Base-by-base conservation (phyloP, 2,888 invertebrate species). In the Apoderus coryli region DNA sequence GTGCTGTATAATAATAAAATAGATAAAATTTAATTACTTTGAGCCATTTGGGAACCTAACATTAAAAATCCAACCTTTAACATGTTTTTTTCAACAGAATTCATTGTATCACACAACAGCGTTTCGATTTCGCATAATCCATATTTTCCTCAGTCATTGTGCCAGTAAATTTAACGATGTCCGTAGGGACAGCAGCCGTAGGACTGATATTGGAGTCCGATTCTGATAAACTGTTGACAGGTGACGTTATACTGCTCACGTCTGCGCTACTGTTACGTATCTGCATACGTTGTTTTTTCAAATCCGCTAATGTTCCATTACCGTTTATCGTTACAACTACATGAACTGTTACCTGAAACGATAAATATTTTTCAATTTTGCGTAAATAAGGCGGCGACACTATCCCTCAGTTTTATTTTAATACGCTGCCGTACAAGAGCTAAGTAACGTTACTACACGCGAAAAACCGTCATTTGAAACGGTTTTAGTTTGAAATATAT, bases 261-360 rank as follows among this genome's bases (percentile, higher is more conserved):
- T 59, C 59, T 0, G 67, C 65, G 39, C 64, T 68, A 32, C 69
- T 72, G 51, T 74, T 76, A 46, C 85, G 66, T 46, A 78, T 82
- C 49, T 82, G 81, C 39, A 85, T 74, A 40, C 92, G 69, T 54
- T 90, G 88, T 57, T 89, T 89, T 63, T 93, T 93, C 56, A 92
- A 65, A 60, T 92, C 90, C 31, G 90, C 80, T 46, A 93, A 67
- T 29, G 90, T 90, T 57, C 72, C 72, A 42, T 57, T 59, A 47
- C 76, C 74, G 55, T 76, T 77, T 53, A 84, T 86, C 63, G 81
- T 75, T 60, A 82, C 81, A 35, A 73, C 72, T 36, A 73, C 73
- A 41, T 59, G 58, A 15, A 58, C 58, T 7, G 58, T 59, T 33
- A 57, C 57, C 47, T 53, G 33, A 16, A 34, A 14, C 11, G 26